Evolutionary conservation across 1,140 invertebrate genomes (phyloP).

Genomic region (Sitodiplosis mosellana): DNA sequence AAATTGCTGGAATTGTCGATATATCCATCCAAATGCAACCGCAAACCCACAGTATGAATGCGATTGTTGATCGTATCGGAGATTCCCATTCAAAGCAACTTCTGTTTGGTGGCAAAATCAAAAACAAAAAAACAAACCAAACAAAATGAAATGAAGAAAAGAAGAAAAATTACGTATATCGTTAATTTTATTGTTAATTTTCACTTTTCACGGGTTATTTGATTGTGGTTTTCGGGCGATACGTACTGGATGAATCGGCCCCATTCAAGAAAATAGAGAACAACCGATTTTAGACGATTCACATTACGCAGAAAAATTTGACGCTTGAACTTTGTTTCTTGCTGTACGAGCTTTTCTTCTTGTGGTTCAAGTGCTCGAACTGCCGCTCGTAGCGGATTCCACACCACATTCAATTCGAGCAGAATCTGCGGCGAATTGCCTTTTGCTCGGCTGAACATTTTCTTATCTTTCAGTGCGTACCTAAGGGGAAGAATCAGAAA

Average conservation of each 20-base stretch:
- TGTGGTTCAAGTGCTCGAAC: slow-evolving; percentile 86
- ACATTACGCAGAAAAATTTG: slow-evolving; percentile 88
- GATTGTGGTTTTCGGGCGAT: no score
- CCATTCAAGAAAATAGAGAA: slow-evolving; percentile 73
- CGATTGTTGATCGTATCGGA: slow-evolving; percentile 66
- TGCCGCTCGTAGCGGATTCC: slow-evolving; percentile 74
- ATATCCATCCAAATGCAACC: slow-evolving; percentile 30
- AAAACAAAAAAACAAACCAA: no score
- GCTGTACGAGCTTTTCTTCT: slow-evolving; percentile 88
- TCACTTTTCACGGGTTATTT: neutral
- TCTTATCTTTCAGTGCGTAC: slow-evolving; percentile 95
- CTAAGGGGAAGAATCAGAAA: no score
- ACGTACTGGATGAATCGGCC: slow-evolving; percentile 84
- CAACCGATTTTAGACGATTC: slow-evolving; percentile 75
- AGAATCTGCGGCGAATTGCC: slow-evolving; percentile 60
- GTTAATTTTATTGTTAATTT: neutral
- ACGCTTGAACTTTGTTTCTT: slow-evolving; percentile 88
- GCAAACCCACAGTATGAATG: slow-evolving; percentile 63
- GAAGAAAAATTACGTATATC: neutral
- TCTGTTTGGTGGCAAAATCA: slow-evolving; percentile 32
- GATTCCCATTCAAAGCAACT: slow-evolving; percentile 97
- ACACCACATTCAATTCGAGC: slow-evolving; percentile 79
- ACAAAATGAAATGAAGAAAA: neutral
- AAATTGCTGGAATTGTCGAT: slow-evolving; percentile 64
- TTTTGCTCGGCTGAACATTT: slow-evolving; percentile 70